Evolutionary conservation across 2,888 invertebrate genomes (phyloP).

Genomic region (Leptinotarsa peninsularis): DNA sequence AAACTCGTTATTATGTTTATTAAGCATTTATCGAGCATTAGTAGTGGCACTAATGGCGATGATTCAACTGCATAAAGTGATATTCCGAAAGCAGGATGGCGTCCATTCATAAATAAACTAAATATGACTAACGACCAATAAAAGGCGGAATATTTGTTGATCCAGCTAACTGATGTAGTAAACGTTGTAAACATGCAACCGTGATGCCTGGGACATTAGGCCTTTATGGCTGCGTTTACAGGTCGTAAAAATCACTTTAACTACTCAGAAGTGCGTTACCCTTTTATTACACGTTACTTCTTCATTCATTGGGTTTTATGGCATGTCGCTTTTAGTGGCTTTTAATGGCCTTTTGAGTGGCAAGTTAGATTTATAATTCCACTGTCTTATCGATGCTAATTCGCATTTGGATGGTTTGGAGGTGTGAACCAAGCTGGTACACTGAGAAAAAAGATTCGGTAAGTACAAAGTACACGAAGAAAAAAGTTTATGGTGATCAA

Average conservation of each 20-base stretch:
- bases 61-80: slow-evolving; percentile 31
- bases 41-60: slow-evolving; percentile 27
- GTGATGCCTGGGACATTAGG: slow-evolving; percentile 67
- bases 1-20: slow-evolving; percentile 33
- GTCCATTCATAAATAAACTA: slow-evolving; percentile 53
- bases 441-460: not conserved
- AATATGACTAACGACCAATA: slow-evolving; percentile 61
- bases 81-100: slow-evolving; percentile 31
- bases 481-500: not conserved
- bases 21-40: slow-evolving; percentile 35
- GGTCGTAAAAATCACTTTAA: slow-evolving; percentile 69
- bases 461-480: not conserved
- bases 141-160: slow-evolving; percentile 63
- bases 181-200: slow-evolving; percentile 65
- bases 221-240: slow-evolving; percentile 67
- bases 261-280: slow-evolving; percentile 66
- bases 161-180: slow-evolving; percentile 61
- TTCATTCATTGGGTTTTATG: slow-evolving; percentile 63
- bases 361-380: slow-evolving; percentile 31
- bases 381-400: slow-evolving; percentile 6
- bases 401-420: not conserved
- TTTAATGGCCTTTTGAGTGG: slow-evolving; percentile 65
- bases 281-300: slow-evolving; percentile 66
- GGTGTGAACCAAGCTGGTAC: not conserved
- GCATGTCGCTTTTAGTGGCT: slow-evolving; percentile 60